These are phyloP conservation scores for Oscheius onirici DNA, from an alignment of 2,888 invertebrate genomes.

Conservation along the genomic window DNA sequence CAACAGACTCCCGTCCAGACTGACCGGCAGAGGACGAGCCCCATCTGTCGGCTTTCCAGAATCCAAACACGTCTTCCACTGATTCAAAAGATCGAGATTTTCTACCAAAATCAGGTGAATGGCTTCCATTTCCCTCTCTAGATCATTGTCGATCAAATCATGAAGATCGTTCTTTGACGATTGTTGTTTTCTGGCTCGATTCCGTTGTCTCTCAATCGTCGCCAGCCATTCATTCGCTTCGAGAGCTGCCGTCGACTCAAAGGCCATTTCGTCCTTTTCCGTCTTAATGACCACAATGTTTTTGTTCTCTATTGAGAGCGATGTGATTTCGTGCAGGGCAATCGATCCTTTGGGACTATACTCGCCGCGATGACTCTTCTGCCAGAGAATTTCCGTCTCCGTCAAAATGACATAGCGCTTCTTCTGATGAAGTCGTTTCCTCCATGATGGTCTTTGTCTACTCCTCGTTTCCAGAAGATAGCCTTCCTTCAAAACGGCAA, in stretches of 20 bases:
- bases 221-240: slow-evolving; percentile 65
- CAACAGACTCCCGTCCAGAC: slow-evolving; percentile 24
- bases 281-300: slow-evolving; percentile 56
- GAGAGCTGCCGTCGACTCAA: slow-evolving; percentile 59
- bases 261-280: slow-evolving; percentile 53
- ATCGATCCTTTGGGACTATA: slow-evolving; percentile 53
- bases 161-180: slow-evolving; percentile 29
- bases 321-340: slow-evolving; percentile 49
- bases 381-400: slow-evolving; percentile 62
- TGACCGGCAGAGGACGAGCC: slow-evolving; percentile 34
- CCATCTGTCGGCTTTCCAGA: slow-evolving; percentile 18
- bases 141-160: slow-evolving; percentile 37
- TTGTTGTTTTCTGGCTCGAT: slow-evolving; percentile 27
- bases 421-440: slow-evolving; percentile 59
- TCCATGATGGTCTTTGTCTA: slow-evolving; percentile 40
- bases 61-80: slow-evolving; percentile 58
- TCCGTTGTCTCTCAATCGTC: slow-evolving; percentile 47
- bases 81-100: slow-evolving; percentile 57
- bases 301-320: slow-evolving; percentile 57
- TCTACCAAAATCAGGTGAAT: slow-evolving; percentile 48
- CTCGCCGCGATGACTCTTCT: slow-evolving; percentile 55
- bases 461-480: slow-evolving; percentile 52
- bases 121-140: slow-evolving; percentile 47
- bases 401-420: slow-evolving; percentile 59
- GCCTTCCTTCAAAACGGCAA: slow-evolving; percentile 53